Conservation (phyloP, 2,888 invertebrate genomes). For the Eupithecia subumbrata region DNA sequence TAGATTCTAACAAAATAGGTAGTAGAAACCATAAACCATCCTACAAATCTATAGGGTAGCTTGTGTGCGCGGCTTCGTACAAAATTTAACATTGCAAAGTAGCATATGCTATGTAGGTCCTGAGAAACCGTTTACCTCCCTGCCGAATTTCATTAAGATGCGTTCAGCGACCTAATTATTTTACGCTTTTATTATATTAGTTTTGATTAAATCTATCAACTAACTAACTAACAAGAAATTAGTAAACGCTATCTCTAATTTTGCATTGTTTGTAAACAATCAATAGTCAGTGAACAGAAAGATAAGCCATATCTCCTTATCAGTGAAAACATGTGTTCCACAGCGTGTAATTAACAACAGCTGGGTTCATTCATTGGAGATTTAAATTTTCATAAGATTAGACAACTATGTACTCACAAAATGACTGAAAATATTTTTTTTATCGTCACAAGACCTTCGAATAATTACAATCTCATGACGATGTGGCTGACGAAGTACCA, state of each 20-base stretch:
- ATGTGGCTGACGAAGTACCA: neutral
- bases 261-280: slow-evolving; percentile 25
- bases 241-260: neutral
- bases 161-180: too few relatives aligned
- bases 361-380: neutral
- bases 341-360: slow-evolving; percentile 2
- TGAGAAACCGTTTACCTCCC: too few relatives aligned
- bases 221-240: neutral
- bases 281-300: slow-evolving; percentile 14
- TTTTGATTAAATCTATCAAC: too few relatives aligned
- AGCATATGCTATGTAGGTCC: too few relatives aligned
- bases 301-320: slow-evolving; percentile 25
- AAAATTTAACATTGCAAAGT: too few relatives aligned
- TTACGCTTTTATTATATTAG: too few relatives aligned
- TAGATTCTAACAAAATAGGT: too few relatives aligned
- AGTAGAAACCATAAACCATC: too few relatives aligned
- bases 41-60: too few relatives aligned
- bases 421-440: neutral
- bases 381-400: neutral
- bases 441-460: too few relatives aligned
- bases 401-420: neutral
- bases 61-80: too few relatives aligned
- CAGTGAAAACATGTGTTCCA: slow-evolving; percentile 18
- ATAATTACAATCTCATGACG: neutral
- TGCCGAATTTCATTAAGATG: too few relatives aligned